Conservation (phyloP, 2,888 invertebrate species). For the Deroplatys truncata region DNA sequence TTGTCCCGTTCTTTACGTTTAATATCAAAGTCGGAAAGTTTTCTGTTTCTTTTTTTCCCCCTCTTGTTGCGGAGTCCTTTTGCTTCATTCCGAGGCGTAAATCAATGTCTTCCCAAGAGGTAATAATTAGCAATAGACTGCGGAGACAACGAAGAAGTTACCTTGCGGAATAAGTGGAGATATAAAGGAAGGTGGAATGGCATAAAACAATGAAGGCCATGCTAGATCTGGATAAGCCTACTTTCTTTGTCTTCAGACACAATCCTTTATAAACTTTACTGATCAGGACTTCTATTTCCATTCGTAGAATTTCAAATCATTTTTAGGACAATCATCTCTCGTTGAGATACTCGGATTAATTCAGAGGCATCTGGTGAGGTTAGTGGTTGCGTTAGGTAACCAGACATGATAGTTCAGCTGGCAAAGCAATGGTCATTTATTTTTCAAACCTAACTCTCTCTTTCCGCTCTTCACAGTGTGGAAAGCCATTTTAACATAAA, state of each 20-base stretch:
- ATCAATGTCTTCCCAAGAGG: not conserved
- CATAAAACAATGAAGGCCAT: not conserved
- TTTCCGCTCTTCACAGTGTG: too few species aligned
- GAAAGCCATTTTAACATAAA: too few species aligned
- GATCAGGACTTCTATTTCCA: too few species aligned
- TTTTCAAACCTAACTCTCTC: too few species aligned
- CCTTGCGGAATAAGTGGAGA: not conserved
- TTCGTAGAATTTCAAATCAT: too few species aligned
- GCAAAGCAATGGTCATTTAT: too few species aligned
- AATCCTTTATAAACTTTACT: too few species aligned
- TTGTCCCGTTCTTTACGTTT: not conserved
- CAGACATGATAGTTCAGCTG: too few species aligned
- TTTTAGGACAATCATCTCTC: too few species aligned
- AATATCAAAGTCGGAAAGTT: not conserved
- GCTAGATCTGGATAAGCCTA: not conserved
- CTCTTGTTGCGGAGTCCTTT: not conserved
- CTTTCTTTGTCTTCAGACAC: not conserved
- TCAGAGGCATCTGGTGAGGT: too few species aligned
- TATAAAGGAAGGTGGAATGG: not conserved
- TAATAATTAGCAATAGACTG: not conserved
- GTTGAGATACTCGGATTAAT: too few species aligned
- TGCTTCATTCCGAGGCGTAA: not conserved
- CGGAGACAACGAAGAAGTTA: not conserved
- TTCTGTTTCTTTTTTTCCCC: not conserved
- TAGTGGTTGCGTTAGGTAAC: too few species aligned